Evolutionary conservation across 2,888 invertebrate genomes (phyloP), one percentile per base, ranked within the genome.

Genomic region (Erebia palarica): DNA sequence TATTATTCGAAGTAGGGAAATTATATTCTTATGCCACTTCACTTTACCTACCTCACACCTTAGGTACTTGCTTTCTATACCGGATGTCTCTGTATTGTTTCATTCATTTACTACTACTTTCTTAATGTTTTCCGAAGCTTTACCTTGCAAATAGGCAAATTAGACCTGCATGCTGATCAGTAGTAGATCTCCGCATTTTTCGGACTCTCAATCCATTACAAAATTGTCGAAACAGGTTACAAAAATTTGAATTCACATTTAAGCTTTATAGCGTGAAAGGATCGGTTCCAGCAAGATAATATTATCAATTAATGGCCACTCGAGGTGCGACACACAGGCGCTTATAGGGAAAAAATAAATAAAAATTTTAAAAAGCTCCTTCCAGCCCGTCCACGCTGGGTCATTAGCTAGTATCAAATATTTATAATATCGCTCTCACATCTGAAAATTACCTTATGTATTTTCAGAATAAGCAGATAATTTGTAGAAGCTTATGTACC

Each of bases 261-360:
- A 74, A 27, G 76, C 74, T 75, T 75, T 72, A 75, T 73, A 77
- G 87, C 82, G 90, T 88, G 86, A 91, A 90, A 86, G 83, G 84
- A 88, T 88, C 88, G 84, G 84, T 84, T 77, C 76, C 77, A 77
- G 72, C 75, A 75, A 84, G 89, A 90, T 90, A 89, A 83, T 83
- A 80, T 86, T 88, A 90, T 90, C 89, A 84, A 80, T 80, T 87
- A 90, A 89, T 89, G 85, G 85, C 85, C 88, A 87, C 85, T 88
- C 84, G 79, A 81, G 78, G 75, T 81, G 78, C 81, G 82, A 83
- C 84, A 78, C 81, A 82, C 81, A 77, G 82, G 79, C 79, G 76
- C 36, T 36, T 78, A 81, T 81, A 82, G 82, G 82, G 84, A 81
- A 73, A 80, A 79, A 84, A 83, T 81, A 81, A 82, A 84, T 82